phyloP scores from a whole-genome alignment of 2,888 invertebrate species.

The Drosophila seclusa region DNA sequence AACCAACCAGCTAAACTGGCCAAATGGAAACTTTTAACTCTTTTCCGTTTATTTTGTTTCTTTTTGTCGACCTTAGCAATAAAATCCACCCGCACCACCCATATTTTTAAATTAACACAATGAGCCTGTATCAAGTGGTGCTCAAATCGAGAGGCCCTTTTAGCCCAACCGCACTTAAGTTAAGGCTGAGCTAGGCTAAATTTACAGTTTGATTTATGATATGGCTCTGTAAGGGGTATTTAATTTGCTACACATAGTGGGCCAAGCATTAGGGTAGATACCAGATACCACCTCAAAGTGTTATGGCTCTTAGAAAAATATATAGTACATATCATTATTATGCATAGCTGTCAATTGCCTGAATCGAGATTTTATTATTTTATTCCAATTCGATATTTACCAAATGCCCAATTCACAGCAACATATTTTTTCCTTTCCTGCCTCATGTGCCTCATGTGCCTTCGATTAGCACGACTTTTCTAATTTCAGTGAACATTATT shows the following conservation, averaged over 20 bases:
- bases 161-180: constrained; percentile 8
- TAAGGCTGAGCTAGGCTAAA: constrained; percentile 1
- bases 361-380: neutral
- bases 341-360: too few relatives aligned
- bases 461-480: neutral
- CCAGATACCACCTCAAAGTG: too few relatives aligned
- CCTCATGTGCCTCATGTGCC: neutral
- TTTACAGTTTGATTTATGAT: constrained; percentile 4
- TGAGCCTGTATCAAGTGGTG: constrained; percentile 1
- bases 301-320: neutral
- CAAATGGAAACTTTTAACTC: neutral
- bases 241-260: neutral
- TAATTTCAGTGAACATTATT: neutral
- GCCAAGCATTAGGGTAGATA: neutral
- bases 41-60: neutral
- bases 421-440: neutral
- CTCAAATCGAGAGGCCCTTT: neutral
- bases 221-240: neutral
- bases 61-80: neutral
- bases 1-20: neutral
- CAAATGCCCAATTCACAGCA: neutral
- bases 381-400: neutral
- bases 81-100: neutral
- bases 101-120: constrained; percentile 6
- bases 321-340: too few relatives aligned